These are phyloP conservation scores for Blennius ocellaris DNA, from an alignment of 2,113 vertebrate genomes.

Conservation along the genomic window DNA sequence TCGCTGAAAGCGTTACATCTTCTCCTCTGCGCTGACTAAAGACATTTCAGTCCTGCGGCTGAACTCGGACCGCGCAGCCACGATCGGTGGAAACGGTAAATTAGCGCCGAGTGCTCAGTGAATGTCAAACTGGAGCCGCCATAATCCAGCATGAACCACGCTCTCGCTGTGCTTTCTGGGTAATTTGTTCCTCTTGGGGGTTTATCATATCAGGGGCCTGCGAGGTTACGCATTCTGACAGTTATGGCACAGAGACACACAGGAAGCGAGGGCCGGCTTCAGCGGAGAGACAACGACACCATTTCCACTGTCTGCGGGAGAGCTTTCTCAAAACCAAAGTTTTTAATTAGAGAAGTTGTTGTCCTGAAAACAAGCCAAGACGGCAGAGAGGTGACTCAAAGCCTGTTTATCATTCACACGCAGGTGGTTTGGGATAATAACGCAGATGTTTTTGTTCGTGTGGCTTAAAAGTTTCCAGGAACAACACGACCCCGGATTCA, in stretches of 20 bases:
- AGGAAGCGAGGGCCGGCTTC: neutral
- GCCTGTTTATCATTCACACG: constrained; percentile 32
- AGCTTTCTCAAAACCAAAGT: neutral
- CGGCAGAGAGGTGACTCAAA: neutral
- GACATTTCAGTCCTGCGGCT: constrained; percentile 14
- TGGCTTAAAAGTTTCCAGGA: constrained; percentile 55
- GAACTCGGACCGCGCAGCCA: constrained; percentile 18
- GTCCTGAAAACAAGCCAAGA: neutral
- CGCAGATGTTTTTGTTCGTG: constrained; percentile 48
- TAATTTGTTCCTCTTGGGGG: constrained; percentile 72
- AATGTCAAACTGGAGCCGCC: constrained; percentile 49
- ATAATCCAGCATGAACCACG: constrained; percentile 56
- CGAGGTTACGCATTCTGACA: constrained; percentile 72
- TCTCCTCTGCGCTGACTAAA: constrained; percentile 8
- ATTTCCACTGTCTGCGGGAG: neutral
- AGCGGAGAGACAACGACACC: neutral
- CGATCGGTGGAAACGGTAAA: constrained; percentile 29
- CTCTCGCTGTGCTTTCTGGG: constrained; percentile 70
- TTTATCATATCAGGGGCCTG: constrained; percentile 69
- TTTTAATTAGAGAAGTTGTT: neutral
- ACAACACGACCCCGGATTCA: constrained; percentile 33
- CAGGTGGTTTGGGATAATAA: constrained; percentile 25
- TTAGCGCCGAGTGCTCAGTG: constrained; percentile 37
- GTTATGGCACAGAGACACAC: constrained; percentile 23
- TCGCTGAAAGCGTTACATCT: constrained; percentile 4